Conservation (phyloP, 2,888 invertebrate species). For the Cancer borealis region DNA sequence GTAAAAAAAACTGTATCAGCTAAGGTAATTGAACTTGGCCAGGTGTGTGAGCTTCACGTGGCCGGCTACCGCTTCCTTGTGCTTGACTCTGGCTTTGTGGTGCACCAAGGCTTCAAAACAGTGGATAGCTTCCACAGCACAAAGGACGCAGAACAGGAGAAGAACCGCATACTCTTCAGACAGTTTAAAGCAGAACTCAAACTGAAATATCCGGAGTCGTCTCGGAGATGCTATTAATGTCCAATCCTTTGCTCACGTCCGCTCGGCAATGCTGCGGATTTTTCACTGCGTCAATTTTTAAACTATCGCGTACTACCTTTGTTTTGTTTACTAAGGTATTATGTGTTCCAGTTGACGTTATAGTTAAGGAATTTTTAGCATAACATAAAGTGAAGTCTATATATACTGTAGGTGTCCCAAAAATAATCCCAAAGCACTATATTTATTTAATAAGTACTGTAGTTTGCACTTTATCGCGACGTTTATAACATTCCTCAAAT, state of each 20-base stretch:
- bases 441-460: neutral
- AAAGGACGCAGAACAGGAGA: constrained; percentile 81
- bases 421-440: neutral
- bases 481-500: neutral
- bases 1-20: neutral
- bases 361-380: neutral
- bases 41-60: constrained; percentile 83
- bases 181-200: constrained; percentile 83
- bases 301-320: neutral
- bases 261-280: neutral
- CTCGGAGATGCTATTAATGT: constrained; percentile 81
- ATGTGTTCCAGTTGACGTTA: neutral
- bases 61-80: constrained; percentile 83
- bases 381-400: neutral
- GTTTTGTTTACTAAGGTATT: neutral
- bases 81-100: constrained; percentile 82
- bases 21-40: constrained; percentile 72
- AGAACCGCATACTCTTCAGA: constrained; percentile 81
- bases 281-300: neutral
- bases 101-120: constrained; percentile 83
- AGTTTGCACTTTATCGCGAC: neutral
- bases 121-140: constrained; percentile 81
- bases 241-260: neutral
- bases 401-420: neutral
- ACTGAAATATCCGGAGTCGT: constrained; percentile 82